Evolutionary conservation across 2,113 vertebrate genomes (phyloP).

Genomic region (Elaphurus davidianus): DNA sequence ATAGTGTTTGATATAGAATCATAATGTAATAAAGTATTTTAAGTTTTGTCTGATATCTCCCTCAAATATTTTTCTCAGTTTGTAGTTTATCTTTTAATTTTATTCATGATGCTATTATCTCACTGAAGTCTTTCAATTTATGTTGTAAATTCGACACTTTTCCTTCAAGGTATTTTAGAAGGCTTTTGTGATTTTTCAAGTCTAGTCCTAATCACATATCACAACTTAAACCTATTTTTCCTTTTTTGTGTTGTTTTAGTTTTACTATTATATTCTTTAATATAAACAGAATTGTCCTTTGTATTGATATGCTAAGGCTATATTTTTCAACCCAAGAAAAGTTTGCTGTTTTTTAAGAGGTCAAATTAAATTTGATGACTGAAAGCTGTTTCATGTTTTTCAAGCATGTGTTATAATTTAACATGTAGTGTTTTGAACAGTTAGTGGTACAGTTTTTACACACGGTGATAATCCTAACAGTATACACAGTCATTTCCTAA

Average conservation of each 20-base stretch:
- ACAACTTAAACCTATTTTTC: background rate
- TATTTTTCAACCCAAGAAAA: background rate
- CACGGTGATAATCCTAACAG: background rate
- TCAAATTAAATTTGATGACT: background rate
- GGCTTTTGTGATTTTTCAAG: background rate
- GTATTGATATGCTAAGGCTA: background rate
- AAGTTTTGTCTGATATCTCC: background rate
- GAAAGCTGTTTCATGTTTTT: background rate
- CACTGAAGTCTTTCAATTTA: background rate
- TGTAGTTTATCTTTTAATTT: background rate
- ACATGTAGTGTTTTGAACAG: background rate
- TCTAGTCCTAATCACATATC: background rate
- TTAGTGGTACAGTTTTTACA: background rate
- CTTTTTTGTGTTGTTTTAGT: background rate
- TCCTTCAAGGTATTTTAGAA: background rate
- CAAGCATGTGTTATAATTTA: background rate
- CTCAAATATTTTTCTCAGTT: background rate
- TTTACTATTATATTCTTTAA: background rate
- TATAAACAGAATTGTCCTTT: background rate
- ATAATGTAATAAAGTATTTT: background rate
- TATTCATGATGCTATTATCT: background rate
- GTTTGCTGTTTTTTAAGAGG: background rate
- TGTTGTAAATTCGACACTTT: background rate
- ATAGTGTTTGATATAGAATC: background rate
- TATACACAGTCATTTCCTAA: background rate